Evolutionary conservation across 2,797 vertebrate genomes (phyloP).

Genomic region (Brachyalestes nurse): DNA sequence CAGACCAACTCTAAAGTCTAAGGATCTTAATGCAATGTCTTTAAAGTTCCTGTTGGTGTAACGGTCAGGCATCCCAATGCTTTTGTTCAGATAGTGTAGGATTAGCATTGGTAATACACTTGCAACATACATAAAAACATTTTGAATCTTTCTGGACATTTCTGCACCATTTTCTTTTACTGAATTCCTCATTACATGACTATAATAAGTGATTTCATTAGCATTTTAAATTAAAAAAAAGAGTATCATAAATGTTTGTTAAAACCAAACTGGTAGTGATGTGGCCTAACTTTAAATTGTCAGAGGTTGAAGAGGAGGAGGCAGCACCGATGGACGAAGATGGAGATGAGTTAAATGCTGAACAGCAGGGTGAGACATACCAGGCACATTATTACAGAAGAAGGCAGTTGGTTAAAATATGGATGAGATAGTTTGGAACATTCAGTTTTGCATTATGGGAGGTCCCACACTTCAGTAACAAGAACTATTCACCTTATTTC

Average conservation of each 20-base stretch:
- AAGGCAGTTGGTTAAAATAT: neutral
- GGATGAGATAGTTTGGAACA: neutral
- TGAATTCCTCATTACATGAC: neutral
- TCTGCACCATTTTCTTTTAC: neutral
- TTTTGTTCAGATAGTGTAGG: too few relatives aligned
- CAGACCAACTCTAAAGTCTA: too few relatives aligned
- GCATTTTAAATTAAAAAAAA: neutral
- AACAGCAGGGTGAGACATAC: conserved; percentile 59
- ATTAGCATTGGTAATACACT: neutral
- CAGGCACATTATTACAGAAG: neutral
- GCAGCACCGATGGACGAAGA: conserved; percentile 54
- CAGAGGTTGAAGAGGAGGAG: conserved; percentile 62
- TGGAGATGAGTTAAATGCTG: conserved; percentile 9
- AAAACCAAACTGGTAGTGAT: neutral
- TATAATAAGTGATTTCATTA: neutral
- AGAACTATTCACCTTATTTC: too few relatives aligned
- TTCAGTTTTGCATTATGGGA: too few relatives aligned
- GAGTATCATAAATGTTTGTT: neutral
- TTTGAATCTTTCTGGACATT: neutral
- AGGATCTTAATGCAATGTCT: too few relatives aligned
- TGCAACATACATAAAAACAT: too few relatives aligned
- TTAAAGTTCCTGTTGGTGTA: too few relatives aligned
- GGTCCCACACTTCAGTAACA: too few relatives aligned
- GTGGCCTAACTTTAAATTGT: neutral
- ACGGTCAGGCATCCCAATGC: too few relatives aligned